A percentile compares a stretch with the other conserved stretches of the same genome.
Evolutionary conservation across 23 tunicate species (phyloP).

Genomic region (Styela plicata): DNA sequence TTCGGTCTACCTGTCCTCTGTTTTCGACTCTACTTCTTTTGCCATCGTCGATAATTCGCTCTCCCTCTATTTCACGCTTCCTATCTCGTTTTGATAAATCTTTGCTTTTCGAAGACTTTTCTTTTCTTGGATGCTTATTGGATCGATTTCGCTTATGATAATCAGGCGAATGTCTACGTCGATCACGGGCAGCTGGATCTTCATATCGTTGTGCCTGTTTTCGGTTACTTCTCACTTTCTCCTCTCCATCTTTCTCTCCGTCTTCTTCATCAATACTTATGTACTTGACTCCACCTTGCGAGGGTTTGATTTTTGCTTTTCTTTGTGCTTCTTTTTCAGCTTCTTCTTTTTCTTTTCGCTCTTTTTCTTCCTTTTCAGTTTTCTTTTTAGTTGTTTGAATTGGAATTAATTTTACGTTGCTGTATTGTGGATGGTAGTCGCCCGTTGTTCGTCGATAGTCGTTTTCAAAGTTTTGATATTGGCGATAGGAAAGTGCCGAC

Average conservation of each 20-base stretch:
- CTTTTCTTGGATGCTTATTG: background rate
- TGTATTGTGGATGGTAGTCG: conserved; percentile 69
- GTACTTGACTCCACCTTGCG: conserved; percentile 65
- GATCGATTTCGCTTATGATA: background rate
- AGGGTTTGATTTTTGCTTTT: background rate
- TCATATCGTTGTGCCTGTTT: conserved; percentile 17
- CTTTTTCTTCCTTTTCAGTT: conserved; percentile 1
- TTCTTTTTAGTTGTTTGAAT: conserved; percentile 38
- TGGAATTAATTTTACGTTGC: conserved; percentile 46
- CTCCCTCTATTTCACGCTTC: conserved; percentile 16
- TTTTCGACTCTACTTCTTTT: background rate
- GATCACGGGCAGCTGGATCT: conserved; percentile 3
- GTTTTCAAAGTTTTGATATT: conserved; percentile 69
- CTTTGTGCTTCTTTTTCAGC: conserved; percentile 6
- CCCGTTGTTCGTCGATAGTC: conserved; percentile 63
- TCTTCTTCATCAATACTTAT: conserved; percentile 41
- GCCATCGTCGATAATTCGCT: conserved; percentile 18
- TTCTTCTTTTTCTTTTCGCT: background rate
- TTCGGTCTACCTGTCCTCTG: background rate
- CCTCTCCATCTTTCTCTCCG: conserved; percentile 1
- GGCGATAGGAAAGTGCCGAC: conserved; percentile 45
- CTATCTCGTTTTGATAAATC: background rate
- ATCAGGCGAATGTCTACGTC: conserved; percentile 3
- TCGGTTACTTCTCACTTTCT: conserved; percentile 10
- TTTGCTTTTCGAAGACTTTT: background rate